Conservation (phyloP, 2,113 vertebrate species). For the Zosterops hypoxanthus region DNA sequence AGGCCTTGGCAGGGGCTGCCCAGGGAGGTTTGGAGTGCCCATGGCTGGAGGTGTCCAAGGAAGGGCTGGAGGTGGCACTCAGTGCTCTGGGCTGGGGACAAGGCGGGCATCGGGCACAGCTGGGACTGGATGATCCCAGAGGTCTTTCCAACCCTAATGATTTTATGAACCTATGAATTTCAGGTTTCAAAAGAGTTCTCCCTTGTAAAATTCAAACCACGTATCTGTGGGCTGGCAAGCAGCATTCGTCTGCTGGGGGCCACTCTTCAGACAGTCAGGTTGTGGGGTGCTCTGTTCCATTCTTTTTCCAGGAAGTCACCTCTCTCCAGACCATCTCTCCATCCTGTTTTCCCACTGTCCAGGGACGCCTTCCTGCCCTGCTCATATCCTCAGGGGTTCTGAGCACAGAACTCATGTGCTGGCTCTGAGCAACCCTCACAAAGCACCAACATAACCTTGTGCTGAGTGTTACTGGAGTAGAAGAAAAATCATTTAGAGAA, state of each 20-base stretch:
- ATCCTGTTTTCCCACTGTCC: not conserved
- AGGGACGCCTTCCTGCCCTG: not conserved
- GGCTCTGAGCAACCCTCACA: not conserved
- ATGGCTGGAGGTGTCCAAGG: not conserved
- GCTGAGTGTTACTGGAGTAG: not conserved
- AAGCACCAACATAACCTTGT: not conserved
- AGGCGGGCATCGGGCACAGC: rapidly evolving
- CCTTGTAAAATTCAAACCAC: not conserved
- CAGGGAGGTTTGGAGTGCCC: not conserved
- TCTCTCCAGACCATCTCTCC: not conserved
- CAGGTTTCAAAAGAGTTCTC: not conserved
- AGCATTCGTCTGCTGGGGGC: not conserved
- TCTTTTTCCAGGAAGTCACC: not conserved
- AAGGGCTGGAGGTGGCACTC: not conserved
- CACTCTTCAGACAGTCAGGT: not conserved
- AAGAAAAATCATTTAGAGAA: not conserved
- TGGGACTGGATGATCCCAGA: not conserved
- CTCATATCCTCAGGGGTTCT: not conserved
- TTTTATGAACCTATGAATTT: not conserved
- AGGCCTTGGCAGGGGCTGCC: not conserved
- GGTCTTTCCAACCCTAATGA: not conserved
- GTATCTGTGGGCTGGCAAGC: not conserved
- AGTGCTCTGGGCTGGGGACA: not conserved
- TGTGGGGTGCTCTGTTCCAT: not conserved
- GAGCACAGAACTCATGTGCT: rapidly evolving